phyloP scores from a whole-genome alignment of 2,888 invertebrate genomes.

The Zootermopsis nevadensis region DNA sequence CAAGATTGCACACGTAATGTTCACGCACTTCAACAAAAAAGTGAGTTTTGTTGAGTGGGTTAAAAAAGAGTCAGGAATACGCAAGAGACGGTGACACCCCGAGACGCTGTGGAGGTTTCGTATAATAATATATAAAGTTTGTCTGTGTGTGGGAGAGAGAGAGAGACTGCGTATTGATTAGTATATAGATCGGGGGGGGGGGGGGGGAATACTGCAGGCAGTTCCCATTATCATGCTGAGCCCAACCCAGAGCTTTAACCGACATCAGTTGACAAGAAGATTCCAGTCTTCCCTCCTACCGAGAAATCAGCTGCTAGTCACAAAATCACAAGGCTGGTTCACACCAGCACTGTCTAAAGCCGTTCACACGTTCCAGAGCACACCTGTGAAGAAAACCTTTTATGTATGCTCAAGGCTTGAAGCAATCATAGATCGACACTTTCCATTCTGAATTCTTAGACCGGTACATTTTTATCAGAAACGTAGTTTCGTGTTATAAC shows the following conservation, averaged over 20 bases:
- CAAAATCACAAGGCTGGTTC: neutral
- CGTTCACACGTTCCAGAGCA: neutral
- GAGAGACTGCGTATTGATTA: neutral
- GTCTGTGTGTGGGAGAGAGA: neutral
- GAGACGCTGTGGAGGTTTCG: slow-evolving; percentile 1
- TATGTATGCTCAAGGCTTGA: too few relatives aligned
- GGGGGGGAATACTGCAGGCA: neutral
- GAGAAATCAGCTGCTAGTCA: neutral
- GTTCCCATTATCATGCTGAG: neutral
- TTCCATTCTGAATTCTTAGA: too few relatives aligned
- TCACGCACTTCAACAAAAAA: too few relatives aligned
- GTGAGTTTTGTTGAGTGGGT: too few relatives aligned
- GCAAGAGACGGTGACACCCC: neutral
- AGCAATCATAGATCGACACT: too few relatives aligned
- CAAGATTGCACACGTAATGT: too few relatives aligned
- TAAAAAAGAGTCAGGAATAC: too few relatives aligned
- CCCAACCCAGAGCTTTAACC: slow-evolving; percentile 8
- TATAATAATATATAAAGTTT: slow-evolving; percentile 29
- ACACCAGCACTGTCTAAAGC: neutral
- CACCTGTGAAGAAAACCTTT: too few relatives aligned
- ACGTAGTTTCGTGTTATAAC: too few relatives aligned
- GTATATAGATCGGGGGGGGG: neutral
- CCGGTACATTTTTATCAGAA: too few relatives aligned
- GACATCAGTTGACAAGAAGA: slow-evolving; percentile 23
- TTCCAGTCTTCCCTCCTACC: neutral